Conservation (phyloP, 2,888 invertebrate genomes). For the Uloborus plumipes region DNA sequence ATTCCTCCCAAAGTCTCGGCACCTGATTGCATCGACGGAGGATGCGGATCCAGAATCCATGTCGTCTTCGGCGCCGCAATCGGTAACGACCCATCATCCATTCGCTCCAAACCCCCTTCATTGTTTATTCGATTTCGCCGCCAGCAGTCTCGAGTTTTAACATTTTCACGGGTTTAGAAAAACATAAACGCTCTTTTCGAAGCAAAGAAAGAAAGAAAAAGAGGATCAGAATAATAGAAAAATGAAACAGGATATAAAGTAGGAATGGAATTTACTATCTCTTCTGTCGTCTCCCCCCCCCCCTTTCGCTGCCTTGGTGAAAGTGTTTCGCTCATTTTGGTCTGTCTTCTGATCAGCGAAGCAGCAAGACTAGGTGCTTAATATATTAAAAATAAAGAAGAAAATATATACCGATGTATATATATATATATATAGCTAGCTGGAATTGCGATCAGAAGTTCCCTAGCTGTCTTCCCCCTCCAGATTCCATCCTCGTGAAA, state of each 20-base stretch:
- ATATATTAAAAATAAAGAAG: slow-evolving; percentile 62
- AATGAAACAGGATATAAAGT: slow-evolving; percentile 2
- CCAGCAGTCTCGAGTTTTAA: slow-evolving; percentile 33
- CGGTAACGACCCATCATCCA: slow-evolving; percentile 42
- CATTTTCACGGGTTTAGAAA: slow-evolving; percentile 12
- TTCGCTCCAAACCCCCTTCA: slow-evolving; percentile 42
- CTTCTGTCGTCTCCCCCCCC: neutral
- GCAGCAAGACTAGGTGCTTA: slow-evolving; percentile 59
- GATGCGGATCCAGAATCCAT: no score
- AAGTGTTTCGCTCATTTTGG: slow-evolving; percentile 55
- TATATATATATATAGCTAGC: slow-evolving; percentile 25
- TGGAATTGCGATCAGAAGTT: slow-evolving; percentile 34
- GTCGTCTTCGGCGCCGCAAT: neutral
- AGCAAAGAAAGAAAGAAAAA: slow-evolving; percentile 5
- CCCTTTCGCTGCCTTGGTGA: slow-evolving; percentile 10
- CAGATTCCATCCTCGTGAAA: slow-evolving; percentile 14
- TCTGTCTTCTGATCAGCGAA: slow-evolving; percentile 51
- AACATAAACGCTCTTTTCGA: slow-evolving; percentile 39
- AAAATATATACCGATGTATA: neutral
- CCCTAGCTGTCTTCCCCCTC: neutral
- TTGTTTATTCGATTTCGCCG: slow-evolving; percentile 56
- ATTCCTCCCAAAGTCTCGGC: no score
- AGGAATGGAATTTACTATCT: slow-evolving; percentile 17
- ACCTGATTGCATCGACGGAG: no score
- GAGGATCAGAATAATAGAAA: slow-evolving; percentile 35